Evolutionary conservation across 2,888 invertebrate genomes (phyloP).

Genomic region (Tenthredo scrophulariae): DNA sequence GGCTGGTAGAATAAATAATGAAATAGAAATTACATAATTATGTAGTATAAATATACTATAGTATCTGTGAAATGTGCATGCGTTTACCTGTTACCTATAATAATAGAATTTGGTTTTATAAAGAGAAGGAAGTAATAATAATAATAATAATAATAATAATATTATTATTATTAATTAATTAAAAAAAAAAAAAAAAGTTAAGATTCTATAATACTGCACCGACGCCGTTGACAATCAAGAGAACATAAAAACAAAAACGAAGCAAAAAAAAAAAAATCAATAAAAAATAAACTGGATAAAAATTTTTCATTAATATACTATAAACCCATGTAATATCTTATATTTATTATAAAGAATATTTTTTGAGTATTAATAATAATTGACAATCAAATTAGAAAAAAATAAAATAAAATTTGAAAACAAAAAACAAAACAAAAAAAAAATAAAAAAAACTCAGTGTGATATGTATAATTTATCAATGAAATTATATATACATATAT

Average conservation of each 20-base stretch:
- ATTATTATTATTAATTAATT: background rate
- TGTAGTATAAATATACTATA: background rate
- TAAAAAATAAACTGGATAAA: background rate
- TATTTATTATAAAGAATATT: background rate
- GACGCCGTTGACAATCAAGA: background rate
- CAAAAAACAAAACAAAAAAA: too few species aligned
- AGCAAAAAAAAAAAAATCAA: background rate
- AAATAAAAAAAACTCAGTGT: background rate
- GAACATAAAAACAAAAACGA: background rate
- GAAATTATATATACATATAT: background rate
- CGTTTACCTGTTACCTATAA: background rate
- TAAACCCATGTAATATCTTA: background rate
- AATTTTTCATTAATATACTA: background rate
- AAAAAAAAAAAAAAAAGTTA: background rate
- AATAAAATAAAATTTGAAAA: too few species aligned
- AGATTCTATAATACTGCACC: constrained; percentile 4
- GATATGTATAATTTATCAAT: background rate
- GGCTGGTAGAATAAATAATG: background rate
- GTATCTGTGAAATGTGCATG: background rate
- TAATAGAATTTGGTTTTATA: background rate
- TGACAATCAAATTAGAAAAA: background rate
- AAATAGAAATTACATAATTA: background rate
- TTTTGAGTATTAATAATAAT: background rate
- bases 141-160: background rate
- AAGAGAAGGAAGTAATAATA: too few species aligned